Base-by-base conservation (phyloP, 1,140 invertebrate species). In the Arctopsyche grandis region DNA sequence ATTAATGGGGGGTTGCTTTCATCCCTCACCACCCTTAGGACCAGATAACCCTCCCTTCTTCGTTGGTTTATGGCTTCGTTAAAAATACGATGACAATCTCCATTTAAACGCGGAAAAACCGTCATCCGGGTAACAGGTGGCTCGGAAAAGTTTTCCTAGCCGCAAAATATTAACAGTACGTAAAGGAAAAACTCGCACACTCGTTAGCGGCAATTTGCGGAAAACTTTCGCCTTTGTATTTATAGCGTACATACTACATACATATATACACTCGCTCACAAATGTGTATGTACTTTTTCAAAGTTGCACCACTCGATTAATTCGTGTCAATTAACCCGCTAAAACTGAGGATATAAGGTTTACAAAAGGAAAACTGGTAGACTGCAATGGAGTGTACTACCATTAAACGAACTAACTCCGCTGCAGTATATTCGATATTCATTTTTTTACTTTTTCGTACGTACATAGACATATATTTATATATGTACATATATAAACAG, bases 1-100 rank as follows among this genome's bases (percentile, higher is more conserved):
- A 82, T 82, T 82, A 82, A 82, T 82, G 80, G 63, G 69, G 69
- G 76, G 75, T 12, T n/a, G 70, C 12, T 75, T 60, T 52, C 43
- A 71, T n/a, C 70, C 70, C 46, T 56, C 38, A 24, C 19, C 48
- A 1, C 16, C 48, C 16, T 10, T 5, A 52, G 12, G 12, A 14
- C 48, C 48, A 16, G 48, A 52, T 52, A 44, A 38, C 10, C 10
- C 60, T 12, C 60, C n/a, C 10, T 5, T 21, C 52, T 10, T 5
- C 1, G 63, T 66, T 66, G 69, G 22, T 70, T 74, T 74, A 74
- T 21, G 22, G 70, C 70, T 56, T 56, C 70, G 38, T 74, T 74
- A 48, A 22, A 52, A 24, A 26, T 38, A 16, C 12, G 38, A 52
- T 74, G 19, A 56, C 70, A 26, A 44, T 29, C 38, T 70, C 10